Conservation (phyloP, 2,797 vertebrate species). For the Argyrosomus regius region DNA sequence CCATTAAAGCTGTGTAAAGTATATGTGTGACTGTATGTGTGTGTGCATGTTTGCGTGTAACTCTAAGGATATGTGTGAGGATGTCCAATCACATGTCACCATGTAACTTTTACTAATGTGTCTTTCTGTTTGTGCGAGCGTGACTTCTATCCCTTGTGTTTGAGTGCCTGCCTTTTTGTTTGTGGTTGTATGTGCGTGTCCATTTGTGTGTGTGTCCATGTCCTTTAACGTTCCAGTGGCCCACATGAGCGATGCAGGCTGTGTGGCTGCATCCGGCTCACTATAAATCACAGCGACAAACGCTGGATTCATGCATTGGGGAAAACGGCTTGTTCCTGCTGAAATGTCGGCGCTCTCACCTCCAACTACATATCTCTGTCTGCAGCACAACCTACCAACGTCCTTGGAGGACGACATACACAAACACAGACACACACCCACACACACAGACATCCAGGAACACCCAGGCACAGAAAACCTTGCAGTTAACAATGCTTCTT, state of each 20-base stretch:
- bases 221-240: constrained; percentile 63
- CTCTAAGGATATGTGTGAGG: neutral
- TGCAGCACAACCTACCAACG: constrained; percentile 52
- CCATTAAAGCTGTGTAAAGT: neutral
- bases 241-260: constrained; percentile 64
- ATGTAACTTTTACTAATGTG: constrained; percentile 13
- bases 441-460: neutral
- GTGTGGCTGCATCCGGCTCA: constrained; percentile 33
- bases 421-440: constrained; percentile 17
- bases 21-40: neutral
- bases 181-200: neutral
- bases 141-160: neutral
- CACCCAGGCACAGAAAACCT: neutral
- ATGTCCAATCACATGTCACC: neutral
- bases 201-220: constrained; percentile 42
- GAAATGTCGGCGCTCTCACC: constrained; percentile 61
- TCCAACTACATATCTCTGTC: constrained; percentile 62
- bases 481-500: neutral
- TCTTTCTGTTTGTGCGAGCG: constrained; percentile 9
- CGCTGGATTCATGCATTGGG: constrained; percentile 21
- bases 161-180: neutral
- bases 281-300: constrained; percentile 78
- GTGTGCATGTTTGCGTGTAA: neutral
- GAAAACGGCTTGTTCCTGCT: constrained; percentile 64
- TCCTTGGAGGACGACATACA: constrained; percentile 60